Base-by-base conservation (phyloP, 2,797 vertebrate species). In the Periparus ater region DNA sequence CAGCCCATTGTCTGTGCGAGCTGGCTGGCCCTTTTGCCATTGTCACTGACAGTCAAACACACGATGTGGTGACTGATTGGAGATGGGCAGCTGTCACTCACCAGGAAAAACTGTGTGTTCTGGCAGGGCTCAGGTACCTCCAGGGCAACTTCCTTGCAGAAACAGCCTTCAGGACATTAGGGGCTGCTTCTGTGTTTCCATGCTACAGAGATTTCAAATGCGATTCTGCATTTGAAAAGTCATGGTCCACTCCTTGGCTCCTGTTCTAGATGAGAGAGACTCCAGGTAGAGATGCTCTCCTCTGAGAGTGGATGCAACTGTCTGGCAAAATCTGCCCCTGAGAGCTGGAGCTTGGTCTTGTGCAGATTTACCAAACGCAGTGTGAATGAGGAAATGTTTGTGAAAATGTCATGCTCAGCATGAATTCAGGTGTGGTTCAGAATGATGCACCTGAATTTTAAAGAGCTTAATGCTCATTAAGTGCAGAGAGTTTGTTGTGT, bases 311-410 rank as follows among this genome's bases (percentile, higher is more conserved):
- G 20, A 17, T 76, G 32, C 25, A 76, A 58, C 8, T 36, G 11
- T 7, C 27, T 76, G 65, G 48, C 30, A 55, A 29, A 70, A 42
- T 77, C 30, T 61, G 61, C 34, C 17, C 29, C 8, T 45, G 45
- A 50, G 67, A 63, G 55, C 23, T 17, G 10, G 10, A 89, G 27
- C 47, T 91, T 83, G 53, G 38, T 30, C 48, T 60, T 29, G 16
- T n/a, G 5, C 29, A 4, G 6, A 0, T 1, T 75, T 66, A 34
- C 36, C 29, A 50, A 48, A 47, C 6, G 6, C 11, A 44, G 21
- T 1, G 7, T 21, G 47, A 84, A 29, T 58, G 36, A 9, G 57
- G n/a, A 63, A 92, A 57, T 0, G 0, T 17, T 25, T 51, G 21
- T 54, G 61, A 80, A 57, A 70, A 76, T 68, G 22, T 38, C 30